phyloP scores from a whole-genome alignment of 2,888 invertebrate genomes.

The Didymodactylos carnosus region DNA sequence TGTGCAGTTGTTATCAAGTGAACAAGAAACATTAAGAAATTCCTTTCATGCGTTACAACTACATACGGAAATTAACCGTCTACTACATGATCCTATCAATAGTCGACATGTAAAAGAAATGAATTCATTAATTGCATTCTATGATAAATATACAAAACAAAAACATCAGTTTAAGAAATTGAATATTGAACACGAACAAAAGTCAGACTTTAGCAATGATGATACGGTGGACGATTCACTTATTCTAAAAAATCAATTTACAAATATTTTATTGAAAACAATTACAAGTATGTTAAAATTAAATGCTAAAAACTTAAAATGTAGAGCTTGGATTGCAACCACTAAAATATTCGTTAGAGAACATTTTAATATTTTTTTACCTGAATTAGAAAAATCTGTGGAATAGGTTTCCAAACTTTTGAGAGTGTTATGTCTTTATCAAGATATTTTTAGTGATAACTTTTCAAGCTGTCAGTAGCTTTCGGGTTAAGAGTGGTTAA shows the following conservation, averaged over 20 bases:
- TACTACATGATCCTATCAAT: not conserved
- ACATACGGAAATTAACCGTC: not conserved
- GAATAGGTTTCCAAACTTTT: too few species aligned
- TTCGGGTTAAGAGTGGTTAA: too few species aligned
- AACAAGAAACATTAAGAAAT: not conserved
- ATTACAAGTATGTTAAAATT: not conserved
- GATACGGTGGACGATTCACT: not conserved
- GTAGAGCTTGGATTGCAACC: too few species aligned
- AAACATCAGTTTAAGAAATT: not conserved
- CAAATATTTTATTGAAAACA: not conserved
- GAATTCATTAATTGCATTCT: not conserved
- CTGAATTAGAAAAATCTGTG: too few species aligned
- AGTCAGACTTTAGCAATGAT: too few species aligned
- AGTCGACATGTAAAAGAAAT: not conserved
- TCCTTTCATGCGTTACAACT: not conserved
- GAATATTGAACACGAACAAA: too few species aligned
- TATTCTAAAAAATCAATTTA: not conserved
- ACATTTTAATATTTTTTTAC: too few species aligned
- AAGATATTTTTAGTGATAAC: too few species aligned
- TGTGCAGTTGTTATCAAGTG: not conserved
- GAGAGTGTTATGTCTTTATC: too few species aligned
- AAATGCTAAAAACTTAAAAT: too few species aligned
- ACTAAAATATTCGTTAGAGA: too few species aligned
- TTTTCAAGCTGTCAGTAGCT: too few species aligned
- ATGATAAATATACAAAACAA: not conserved